phyloP scores from a whole-genome alignment of 2,113 vertebrate genomes.

The Petromus typicus region DNA sequence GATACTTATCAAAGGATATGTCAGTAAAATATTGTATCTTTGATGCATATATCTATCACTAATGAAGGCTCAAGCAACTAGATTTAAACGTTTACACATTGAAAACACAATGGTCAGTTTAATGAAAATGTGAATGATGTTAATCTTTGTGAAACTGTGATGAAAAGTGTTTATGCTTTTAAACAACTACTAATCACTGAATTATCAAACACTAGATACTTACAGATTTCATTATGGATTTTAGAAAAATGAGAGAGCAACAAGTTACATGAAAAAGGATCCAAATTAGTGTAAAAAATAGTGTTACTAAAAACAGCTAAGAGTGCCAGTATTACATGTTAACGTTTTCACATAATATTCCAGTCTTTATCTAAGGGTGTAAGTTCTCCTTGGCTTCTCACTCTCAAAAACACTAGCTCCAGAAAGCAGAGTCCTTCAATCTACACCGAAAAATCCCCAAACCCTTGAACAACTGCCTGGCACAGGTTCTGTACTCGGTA shows the following conservation, averaged over 20 bases:
- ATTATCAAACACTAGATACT: slow-evolving; percentile 29
- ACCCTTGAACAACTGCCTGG: background rate
- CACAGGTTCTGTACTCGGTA: background rate
- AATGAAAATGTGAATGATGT: background rate
- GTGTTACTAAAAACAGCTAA: background rate
- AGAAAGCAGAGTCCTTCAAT: slow-evolving; percentile 36
- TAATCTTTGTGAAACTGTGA: background rate
- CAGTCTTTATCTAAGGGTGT: background rate
- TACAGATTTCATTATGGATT: background rate
- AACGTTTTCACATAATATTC: background rate
- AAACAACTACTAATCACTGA: background rate
- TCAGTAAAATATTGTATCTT: background rate
- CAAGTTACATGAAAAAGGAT: background rate
- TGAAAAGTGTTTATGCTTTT: background rate
- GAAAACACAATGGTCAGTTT: background rate
- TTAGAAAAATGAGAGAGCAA: slow-evolving; percentile 44
- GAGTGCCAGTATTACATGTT: background rate
- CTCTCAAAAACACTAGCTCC: slow-evolving; percentile 1
- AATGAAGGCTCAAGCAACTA: background rate
- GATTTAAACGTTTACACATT: background rate
- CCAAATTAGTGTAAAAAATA: background rate
- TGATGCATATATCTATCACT: background rate
- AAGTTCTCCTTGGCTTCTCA: background rate
- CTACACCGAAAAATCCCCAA: background rate
- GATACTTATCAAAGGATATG: background rate